Conservation (phyloP, 1,140 invertebrate genomes). For the Drosophila takahashii region DNA sequence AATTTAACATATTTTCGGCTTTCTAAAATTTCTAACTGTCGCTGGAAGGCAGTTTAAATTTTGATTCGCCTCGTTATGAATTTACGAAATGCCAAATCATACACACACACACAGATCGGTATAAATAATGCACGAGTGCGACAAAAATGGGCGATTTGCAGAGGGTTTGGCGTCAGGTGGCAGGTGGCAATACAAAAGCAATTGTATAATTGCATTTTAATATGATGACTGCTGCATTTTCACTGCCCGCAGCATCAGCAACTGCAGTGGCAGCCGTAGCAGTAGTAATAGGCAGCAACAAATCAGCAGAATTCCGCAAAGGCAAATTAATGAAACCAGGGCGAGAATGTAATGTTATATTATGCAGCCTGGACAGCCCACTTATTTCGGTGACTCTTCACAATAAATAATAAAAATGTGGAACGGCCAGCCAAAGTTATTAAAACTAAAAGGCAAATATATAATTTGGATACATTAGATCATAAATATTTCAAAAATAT, state of each 20-base stretch:
- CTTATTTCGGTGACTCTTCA: not conserved
- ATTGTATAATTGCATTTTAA: conserved; percentile 77
- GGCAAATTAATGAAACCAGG: conserved; percentile 10
- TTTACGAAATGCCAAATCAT: conserved; percentile 28
- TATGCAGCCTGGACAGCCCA: too few relatives aligned
- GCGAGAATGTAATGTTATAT: not conserved
- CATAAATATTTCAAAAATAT: not conserved
- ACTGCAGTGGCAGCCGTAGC: conserved; percentile 1
- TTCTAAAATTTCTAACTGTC: not conserved
- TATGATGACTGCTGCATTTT: conserved; percentile 68
- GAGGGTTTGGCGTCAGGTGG: conserved; percentile 8
- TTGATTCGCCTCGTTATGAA: conserved; percentile 30
- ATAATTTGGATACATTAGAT: too few relatives aligned
- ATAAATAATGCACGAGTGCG: conserved; percentile 71
- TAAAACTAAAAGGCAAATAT: too few relatives aligned
- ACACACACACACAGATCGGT: conserved; percentile 24
- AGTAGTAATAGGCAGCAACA: conserved; percentile 14
- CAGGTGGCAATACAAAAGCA: conserved; percentile 55
- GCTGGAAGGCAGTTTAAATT: conserved; percentile 12
- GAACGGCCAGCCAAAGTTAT: not conserved
- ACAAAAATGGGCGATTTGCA: conserved; percentile 39
- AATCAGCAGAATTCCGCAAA: conserved; percentile 22
- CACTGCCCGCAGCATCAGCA: conserved; percentile 40
- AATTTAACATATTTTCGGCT: not conserved
- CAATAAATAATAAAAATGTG: conserved; percentile 2